Percentiles rank a stretch among this genome's conserved stretches.
These are phyloP conservation scores for Boulengerochromis microlepis DNA, from an alignment of 2,113 vertebrate genomes.

Conservation along the genomic window DNA sequence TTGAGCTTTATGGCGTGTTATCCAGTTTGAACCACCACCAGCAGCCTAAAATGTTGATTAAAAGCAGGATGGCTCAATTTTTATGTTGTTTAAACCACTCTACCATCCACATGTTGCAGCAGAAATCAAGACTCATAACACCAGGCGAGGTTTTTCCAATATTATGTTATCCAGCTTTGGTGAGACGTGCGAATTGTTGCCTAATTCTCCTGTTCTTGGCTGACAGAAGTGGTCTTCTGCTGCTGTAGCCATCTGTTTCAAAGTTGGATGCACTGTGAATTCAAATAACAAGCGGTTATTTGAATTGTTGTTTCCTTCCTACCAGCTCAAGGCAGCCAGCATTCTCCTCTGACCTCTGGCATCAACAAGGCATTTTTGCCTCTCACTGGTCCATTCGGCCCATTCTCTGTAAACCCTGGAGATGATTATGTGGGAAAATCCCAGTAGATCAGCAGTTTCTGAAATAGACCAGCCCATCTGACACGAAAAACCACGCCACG, in stretches of 20 bases:
- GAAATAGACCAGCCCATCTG: not conserved
- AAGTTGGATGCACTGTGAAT: not conserved
- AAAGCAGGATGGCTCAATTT: not conserved
- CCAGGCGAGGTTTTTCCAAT: not conserved
- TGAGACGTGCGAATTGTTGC: not conserved
- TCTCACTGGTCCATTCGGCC: not conserved
- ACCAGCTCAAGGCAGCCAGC: not conserved
- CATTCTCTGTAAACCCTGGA: not conserved
- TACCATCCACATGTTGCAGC: not conserved
- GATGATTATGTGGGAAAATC: not conserved
- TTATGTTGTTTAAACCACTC: not conserved
- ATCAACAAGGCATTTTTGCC: not conserved
- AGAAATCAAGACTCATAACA: not conserved
- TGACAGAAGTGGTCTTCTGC: not conserved
- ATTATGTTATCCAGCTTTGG: not conserved
- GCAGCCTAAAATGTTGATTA: not conserved
- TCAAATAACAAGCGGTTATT: not conserved
- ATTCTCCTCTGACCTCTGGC: not conserved
- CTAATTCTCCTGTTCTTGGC: not conserved
- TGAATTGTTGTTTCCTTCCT: not conserved
- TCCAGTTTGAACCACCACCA: not conserved
- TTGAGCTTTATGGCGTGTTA: not conserved
- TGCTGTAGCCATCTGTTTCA: not conserved
- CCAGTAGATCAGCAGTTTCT: not conserved
- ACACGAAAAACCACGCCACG: rapidly evolving